phyloP scores from a whole-genome alignment of 2,888 invertebrate genomes.

The Drosophila tanythrix region DNA sequence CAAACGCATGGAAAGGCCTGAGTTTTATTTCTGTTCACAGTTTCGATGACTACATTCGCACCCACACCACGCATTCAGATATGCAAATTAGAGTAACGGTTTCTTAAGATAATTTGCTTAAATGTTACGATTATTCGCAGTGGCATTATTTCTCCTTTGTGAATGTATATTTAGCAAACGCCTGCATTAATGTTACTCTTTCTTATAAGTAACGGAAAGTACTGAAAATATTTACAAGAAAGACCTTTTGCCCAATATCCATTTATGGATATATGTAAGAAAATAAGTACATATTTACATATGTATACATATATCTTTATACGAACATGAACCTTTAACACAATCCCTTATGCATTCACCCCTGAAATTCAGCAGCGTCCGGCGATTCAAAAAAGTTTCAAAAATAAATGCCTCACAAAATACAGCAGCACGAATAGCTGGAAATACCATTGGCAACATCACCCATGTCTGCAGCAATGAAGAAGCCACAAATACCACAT shows the following conservation, averaged over 20 bases:
- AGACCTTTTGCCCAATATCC: not conserved
- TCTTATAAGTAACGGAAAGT: not conserved
- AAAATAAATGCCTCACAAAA: conserved; percentile 36
- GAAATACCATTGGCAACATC: conserved; percentile 16
- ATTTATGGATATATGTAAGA: not conserved
- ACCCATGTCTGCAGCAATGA: conserved; percentile 18
- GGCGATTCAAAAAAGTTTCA: conserved; percentile 20
- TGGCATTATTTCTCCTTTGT: not conserved
- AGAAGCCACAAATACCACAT: conserved; percentile 34
- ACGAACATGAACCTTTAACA: not conserved
- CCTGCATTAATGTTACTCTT: not conserved
- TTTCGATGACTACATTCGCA: conserved; percentile 6
- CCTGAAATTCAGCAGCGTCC: conserved; percentile 27
- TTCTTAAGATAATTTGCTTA: conserved; percentile 6
- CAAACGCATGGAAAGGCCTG: conserved; percentile 6
- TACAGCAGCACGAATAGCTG: conserved; percentile 19
- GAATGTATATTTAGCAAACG: not conserved
- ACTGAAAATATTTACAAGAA: not conserved
- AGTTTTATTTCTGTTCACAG: not conserved
- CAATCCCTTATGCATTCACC: not conserved
- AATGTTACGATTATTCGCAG: conserved; percentile 1
- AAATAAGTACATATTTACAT: not conserved
- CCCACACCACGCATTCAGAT: conserved; percentile 15
- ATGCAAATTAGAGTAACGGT: conserved; percentile 16
- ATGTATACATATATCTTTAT: not conserved